phyloP scores from a whole-genome alignment of 2,797 vertebrate species.

The Catharus ustulatus region DNA sequence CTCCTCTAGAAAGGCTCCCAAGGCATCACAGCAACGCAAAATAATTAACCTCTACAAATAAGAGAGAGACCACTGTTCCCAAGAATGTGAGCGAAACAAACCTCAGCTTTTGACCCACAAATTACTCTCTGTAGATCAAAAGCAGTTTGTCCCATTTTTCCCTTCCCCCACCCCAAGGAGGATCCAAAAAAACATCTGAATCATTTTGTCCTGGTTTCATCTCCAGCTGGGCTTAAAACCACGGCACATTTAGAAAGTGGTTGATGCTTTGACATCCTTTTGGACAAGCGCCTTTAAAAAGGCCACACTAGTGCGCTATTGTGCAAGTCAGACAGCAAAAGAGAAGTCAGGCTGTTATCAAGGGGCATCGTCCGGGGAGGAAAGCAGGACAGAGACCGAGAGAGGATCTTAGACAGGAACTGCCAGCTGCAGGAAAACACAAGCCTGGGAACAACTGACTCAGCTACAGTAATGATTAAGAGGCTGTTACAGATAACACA shows the following conservation, averaged over 20 bases:
- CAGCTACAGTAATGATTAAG: not conserved
- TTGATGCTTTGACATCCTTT: not conserved
- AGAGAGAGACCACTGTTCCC: not conserved
- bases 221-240: not conserved
- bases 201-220: not conserved
- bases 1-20: not conserved
- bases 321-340: not conserved
- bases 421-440: not conserved
- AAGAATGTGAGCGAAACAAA: not conserved
- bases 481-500: not conserved
- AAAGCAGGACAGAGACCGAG: not conserved
- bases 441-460: not conserved
- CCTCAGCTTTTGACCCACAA: not conserved
- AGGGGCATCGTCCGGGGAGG: not conserved
- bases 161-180: not conserved
- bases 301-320: rapidly evolving
- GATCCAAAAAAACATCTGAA: not conserved
- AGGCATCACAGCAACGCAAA: not conserved
- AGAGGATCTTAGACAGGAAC: not conserved
- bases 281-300: not conserved
- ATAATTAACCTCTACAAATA: not conserved
- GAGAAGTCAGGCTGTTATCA: not conserved
- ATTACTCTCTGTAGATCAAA: not conserved
- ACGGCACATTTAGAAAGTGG: not conserved
- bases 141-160: not conserved